Evolutionary conservation across 2,888 invertebrate species (phyloP).

Genomic region (Plebejus melissa): DNA sequence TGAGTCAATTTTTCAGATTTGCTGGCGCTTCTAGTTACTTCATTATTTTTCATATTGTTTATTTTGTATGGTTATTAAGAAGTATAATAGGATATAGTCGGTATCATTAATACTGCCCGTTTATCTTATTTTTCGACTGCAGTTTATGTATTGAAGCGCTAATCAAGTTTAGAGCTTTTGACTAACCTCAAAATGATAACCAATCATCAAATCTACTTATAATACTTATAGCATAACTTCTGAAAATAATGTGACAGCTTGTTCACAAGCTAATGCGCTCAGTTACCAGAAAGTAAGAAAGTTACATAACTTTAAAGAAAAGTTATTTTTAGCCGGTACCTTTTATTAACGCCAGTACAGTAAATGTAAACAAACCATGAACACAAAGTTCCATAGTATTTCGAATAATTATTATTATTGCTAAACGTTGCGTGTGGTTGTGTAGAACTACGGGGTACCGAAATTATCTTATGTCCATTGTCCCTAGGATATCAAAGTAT

Average conservation of each 20-base stretch:
- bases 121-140: too few relatives aligned
- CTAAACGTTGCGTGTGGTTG: too few relatives aligned
- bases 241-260: too few relatives aligned
- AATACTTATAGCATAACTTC: not conserved
- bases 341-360: not conserved
- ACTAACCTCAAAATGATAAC: too few relatives aligned
- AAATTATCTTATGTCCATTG: too few relatives aligned
- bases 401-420: too few relatives aligned
- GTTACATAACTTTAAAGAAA: not conserved
- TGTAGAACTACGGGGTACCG: too few relatives aligned
- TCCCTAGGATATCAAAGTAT: too few relatives aligned
- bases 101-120: not conserved
- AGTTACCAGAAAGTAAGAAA: not conserved
- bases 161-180: too few relatives aligned
- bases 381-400: not conserved
- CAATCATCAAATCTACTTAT: not conserved
- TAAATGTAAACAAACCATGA: slow-evolving; percentile 8
- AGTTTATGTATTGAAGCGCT: too few relatives aligned
- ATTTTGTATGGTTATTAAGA: not conserved
- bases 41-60: not conserved
- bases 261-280: not conserved
- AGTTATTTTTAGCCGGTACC: not conserved
- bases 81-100: not conserved
- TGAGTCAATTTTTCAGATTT: slow-evolving; percentile 46
- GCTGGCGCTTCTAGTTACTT: slow-evolving; percentile 30